Percentiles rank a stretch among this genome's conserved stretches.
phyloP scores from a whole-genome alignment of 2,797 vertebrate species.

The Anguilla obscura region DNA sequence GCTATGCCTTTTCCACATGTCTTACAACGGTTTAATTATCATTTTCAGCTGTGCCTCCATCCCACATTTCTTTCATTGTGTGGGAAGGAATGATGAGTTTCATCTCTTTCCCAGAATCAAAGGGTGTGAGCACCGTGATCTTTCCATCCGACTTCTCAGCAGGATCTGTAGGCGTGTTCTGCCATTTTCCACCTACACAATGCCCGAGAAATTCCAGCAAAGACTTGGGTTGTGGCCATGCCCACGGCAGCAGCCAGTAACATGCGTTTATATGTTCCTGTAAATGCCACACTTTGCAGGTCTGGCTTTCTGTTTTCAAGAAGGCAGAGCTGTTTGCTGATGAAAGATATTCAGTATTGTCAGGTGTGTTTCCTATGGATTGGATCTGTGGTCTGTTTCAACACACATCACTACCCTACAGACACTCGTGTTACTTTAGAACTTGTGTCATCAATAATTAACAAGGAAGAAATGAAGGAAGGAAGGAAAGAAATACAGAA shows the following conservation, averaged over 20 bases:
- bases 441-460: background rate
- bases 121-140: background rate
- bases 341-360: background rate
- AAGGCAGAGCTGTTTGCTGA: background rate
- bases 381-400: background rate
- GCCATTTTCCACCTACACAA: background rate
- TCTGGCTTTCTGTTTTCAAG: background rate
- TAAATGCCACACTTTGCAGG: background rate
- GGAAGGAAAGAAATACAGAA: background rate
- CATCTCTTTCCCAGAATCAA: background rate
- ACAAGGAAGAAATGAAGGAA: background rate
- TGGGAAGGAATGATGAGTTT: conserved; percentile 58
- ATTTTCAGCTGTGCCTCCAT: conserved; percentile 61
- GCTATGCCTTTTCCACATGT: conserved; percentile 77
- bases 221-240: background rate
- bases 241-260: background rate
- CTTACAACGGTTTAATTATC: conserved; percentile 68
- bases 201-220: background rate
- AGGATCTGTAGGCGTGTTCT: background rate
- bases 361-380: background rate
- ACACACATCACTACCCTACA: background rate
- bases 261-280: background rate
- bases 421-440: background rate
- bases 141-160: conserved; percentile 2
- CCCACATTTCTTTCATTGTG: conserved; percentile 62